Percentiles rank a stretch among this genome's conserved stretches.
Conservation (phyloP, 2,888 invertebrate species). For the Luperina nickerlii region DNA sequence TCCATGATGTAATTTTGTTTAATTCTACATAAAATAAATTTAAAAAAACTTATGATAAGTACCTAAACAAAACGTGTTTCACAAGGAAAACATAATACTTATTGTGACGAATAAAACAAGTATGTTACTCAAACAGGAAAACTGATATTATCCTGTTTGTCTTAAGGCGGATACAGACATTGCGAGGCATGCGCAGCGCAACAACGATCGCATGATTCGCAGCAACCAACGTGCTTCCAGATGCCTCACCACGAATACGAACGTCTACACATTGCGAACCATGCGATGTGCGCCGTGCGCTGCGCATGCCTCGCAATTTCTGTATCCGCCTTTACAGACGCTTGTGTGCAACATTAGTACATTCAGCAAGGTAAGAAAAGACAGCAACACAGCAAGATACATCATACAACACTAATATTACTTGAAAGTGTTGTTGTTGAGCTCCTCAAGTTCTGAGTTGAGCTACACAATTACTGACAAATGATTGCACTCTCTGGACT, state of each 20-base stretch:
- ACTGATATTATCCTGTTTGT: constrained; percentile 30
- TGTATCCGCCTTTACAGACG: neutral
- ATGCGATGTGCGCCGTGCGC: too few species aligned
- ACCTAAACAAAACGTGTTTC: constrained; percentile 5
- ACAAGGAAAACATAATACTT: constrained; percentile 25
- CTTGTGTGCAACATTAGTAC: neutral
- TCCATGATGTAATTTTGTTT: neutral
- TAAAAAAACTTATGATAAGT: neutral
- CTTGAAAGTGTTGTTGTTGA: neutral
- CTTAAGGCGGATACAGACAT: neutral
- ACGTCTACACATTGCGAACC: too few species aligned
- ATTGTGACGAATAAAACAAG: constrained; percentile 19
- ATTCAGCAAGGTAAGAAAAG: too few species aligned
- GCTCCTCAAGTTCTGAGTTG: too few species aligned
- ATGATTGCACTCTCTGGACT: too few species aligned
- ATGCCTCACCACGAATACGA: too few species aligned
- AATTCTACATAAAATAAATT: neutral
- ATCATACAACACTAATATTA: neutral
- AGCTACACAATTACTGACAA: too few species aligned
- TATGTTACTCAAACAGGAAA: constrained; percentile 41
- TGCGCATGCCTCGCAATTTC: too few species aligned
- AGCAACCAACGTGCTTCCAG: too few species aligned
- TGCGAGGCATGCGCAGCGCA: too few species aligned
- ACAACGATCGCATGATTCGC: too few species aligned
- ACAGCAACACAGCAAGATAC: neutral